Base-by-base conservation (phyloP, 2,797 vertebrate species). In the Zenarchopterus dispar region DNA sequence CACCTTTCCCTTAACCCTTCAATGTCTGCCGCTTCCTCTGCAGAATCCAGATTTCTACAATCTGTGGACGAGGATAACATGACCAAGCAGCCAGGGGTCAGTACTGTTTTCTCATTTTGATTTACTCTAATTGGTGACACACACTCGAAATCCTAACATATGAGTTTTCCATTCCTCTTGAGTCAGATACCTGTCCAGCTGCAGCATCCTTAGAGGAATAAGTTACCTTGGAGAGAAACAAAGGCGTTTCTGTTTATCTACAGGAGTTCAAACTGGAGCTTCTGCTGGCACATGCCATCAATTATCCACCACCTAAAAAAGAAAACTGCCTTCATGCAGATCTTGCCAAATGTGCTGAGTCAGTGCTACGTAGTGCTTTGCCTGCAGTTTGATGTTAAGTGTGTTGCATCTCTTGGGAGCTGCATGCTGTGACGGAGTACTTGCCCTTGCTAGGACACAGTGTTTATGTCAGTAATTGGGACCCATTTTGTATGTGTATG, bases 51-150 rank as follows among this genome's bases (percentile, higher is more conserved):
- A 83, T 98, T 99, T 82, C 93, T 99, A 43, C 93, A 96, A 42
- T 98, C 96, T 15, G 86, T 97, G 90, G 94, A 96, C 33, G 96
- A 96, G 84, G 97, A 98, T 82, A 98, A 98, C 77, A 96, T 98
- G 96, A 99, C 97, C 46, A 99, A 99, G 84, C 96, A 99, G 80
- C 97, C 97, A 16, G 97, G 97, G 96, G 96, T 98, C 85, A 88
- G 94, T 88, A 62, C 54, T 23, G 6, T 60, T 62, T 49, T 15
- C 16, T 59, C 7, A 21, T 49, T 73, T 59, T 22, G 4, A 33
- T 33, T 65, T 50, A 59, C 28, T 5, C 4, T 28, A 28, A 24
- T 46, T 49, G 17, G 62, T 50, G 23, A 44, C 19, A 36, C 31
- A 31, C 10, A 36, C 31, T 26, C 7, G 49, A 53, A 67, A 42